Percentiles rank a stretch among this genome's conserved stretches.
phyloP scores from a whole-genome alignment of 2,797 vertebrate genomes.

The Oreortyx pictus region DNA sequence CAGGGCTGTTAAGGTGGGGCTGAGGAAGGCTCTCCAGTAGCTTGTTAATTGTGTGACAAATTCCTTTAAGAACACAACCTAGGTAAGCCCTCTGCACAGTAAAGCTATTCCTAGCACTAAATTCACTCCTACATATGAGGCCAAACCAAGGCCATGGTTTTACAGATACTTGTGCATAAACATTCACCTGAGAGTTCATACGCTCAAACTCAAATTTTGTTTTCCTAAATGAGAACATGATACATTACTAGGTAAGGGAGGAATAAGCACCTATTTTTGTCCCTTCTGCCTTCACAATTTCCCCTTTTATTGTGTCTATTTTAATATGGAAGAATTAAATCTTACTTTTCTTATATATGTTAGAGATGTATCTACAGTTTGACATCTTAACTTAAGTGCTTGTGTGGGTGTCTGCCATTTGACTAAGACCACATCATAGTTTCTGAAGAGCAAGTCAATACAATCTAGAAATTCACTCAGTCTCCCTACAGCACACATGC shows the following conservation, averaged over 20 bases:
- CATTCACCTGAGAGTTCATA: not conserved
- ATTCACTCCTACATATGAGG: not conserved
- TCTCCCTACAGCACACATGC: not conserved
- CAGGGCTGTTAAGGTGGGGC: accelerated
- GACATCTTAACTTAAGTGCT: not conserved
- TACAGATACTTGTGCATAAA: not conserved
- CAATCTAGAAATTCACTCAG: not conserved
- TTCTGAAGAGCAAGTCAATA: not conserved
- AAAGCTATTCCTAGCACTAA: not conserved
- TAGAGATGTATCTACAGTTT: not conserved
- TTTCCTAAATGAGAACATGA: not conserved
- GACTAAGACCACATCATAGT: not conserved
- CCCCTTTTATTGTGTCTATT: not conserved
- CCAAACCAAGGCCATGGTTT: accelerated
- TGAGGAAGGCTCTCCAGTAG: not conserved
- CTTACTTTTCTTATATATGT: not conserved
- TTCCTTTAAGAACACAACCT: not conserved
- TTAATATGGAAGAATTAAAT: not conserved
- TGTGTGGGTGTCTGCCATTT: not conserved
- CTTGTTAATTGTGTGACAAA: not conserved
- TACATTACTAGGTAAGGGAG: not conserved
- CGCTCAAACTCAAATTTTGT: not conserved
- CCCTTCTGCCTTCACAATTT: not conserved
- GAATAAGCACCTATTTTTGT: not conserved
- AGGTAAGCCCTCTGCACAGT: not conserved